Evolutionary conservation across 2,888 invertebrate species (phyloP), one percentile per base, ranked within the genome.

Genomic region (Hetaerina titia): DNA sequence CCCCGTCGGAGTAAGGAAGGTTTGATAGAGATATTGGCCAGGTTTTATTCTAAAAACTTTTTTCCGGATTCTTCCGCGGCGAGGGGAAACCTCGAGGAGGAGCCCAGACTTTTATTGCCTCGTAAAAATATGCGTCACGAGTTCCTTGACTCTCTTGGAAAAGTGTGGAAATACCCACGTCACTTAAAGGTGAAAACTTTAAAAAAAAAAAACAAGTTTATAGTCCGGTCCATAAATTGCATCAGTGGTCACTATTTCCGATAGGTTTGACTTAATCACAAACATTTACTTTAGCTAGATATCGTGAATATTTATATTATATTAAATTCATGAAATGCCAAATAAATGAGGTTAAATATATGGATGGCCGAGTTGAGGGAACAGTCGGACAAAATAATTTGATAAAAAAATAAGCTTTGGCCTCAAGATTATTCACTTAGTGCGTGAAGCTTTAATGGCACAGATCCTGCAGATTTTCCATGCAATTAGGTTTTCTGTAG

Each of bases 11-110:
- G 81, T 11, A 81, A 31, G 31, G 11, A 31, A 31, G 22, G 6
- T 31, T 81, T 81, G 31, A 81, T 81, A 81, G 81, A 81, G 81
- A 81, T 81, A 81, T 81, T 81, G 81, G 81, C 81, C n/a, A 31
- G 81, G 74, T n/a, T n/a, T 31, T 81, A 22, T 81, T 81, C n/a
- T 5, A 11, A 81, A 31, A 81, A 81, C 7, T 31, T 31, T 31
- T 31, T 81, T 25, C 81, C 81, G 81, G 81, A 81, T 81, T 25
- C 31, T 81, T 81, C 31, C 15, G 15, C 11, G 31, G 25, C 13
- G 81, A 81, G 31, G 31, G 31, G 31, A 81, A 81, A 81, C 81
- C 31, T 31, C 81, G 11, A 15, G 31, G 15, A 31, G 31, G 81
- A 15, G 19, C 81, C 25, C 9, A 31, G 81, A 81, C 81, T 81